These are phyloP conservation scores for Hapalemur alaotrensis DNA, from an alignment of 2,797 vertebrate genomes.

Conservation along the genomic window DNA sequence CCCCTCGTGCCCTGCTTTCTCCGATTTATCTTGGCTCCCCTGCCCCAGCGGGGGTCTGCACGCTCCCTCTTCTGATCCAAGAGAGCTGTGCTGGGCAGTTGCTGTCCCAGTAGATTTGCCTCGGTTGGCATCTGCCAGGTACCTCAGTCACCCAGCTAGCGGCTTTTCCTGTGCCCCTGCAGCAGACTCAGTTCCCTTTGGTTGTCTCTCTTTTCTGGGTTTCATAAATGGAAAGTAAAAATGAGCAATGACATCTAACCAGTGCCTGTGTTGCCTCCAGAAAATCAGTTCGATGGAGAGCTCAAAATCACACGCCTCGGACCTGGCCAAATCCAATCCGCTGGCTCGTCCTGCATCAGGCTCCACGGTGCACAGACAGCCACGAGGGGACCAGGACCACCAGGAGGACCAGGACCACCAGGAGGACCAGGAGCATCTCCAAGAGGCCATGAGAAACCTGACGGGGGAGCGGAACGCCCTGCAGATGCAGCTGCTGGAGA, in stretches of 20 bases:
- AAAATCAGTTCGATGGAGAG: conserved; percentile 77
- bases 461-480: conserved; percentile 85
- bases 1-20: neutral
- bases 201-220: neutral
- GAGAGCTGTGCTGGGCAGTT: neutral
- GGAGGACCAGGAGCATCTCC: conserved; percentile 82
- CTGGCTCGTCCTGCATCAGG: conserved; percentile 69
- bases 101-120: neutral
- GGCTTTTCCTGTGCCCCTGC: neutral
- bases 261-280: conserved; percentile 65
- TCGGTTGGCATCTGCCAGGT: neutral
- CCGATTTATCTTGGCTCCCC: too few species aligned
- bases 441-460: conserved; percentile 81
- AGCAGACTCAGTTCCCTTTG: neutral
- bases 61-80: neutral
- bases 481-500: conserved; percentile 84
- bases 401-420: conserved; percentile 69
- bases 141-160: fast-evolving
- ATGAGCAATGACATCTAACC: neutral
- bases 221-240: neutral
- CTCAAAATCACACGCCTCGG: conserved; percentile 27
- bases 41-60: too few species aligned
- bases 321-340: neutral
- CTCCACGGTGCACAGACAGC: conserved; percentile 65
- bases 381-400: neutral